Evolutionary conservation across 2,797 vertebrate species (phyloP).

Genomic region (Pseudochirops cupreus): DNA sequence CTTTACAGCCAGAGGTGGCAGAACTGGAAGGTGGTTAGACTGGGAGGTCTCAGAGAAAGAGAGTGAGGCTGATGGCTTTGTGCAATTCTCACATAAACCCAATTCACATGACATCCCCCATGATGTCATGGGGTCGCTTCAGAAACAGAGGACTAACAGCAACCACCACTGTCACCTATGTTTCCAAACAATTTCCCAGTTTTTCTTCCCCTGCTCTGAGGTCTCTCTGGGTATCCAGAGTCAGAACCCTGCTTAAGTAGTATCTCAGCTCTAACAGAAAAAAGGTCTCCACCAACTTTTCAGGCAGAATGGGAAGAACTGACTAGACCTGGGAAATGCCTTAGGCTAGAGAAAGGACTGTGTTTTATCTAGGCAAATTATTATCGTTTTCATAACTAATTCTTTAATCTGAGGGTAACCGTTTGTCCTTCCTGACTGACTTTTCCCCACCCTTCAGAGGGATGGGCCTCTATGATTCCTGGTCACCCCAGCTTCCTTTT

Average conservation of each 20-base stretch:
- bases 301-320: neutral
- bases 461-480: neutral
- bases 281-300: neutral
- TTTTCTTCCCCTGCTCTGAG: neutral
- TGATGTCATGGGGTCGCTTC: neutral
- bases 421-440: neutral
- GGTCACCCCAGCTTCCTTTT: neutral
- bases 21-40: neutral
- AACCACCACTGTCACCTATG: neutral
- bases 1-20: neutral
- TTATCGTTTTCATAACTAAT: neutral
- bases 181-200: neutral
- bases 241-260: neutral
- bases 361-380: neutral
- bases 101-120: neutral
- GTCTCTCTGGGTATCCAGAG: neutral
- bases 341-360: neutral
- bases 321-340: neutral
- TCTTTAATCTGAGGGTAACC: neutral
- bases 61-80: neutral
- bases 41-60: neutral
- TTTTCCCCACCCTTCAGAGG: neutral
- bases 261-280: neutral
- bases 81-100: neutral
- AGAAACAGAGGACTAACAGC: neutral